These are phyloP conservation scores for Pyrocoelia pectoralis DNA, from an alignment of 2,888 invertebrate genomes.

Conservation along the genomic window DNA sequence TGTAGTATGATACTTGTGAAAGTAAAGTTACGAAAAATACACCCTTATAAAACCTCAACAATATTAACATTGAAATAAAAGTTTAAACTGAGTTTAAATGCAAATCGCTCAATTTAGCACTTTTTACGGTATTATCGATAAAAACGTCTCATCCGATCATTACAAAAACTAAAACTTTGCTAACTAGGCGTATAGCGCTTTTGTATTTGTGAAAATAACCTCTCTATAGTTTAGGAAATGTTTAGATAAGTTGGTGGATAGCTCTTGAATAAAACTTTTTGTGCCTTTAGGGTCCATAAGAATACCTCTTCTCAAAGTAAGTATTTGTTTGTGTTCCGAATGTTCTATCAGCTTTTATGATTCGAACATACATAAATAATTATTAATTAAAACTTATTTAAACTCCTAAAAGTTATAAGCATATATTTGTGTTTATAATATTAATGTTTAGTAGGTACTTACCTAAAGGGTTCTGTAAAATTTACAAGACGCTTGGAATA, in stretches of 20 bases:
- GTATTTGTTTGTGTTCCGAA: not conserved
- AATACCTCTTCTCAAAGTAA: not conserved
- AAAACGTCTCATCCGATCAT: not conserved
- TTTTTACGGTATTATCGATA: not conserved
- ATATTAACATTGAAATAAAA: too few species aligned
- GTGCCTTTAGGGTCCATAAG: not conserved
- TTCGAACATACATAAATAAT: too few species aligned
- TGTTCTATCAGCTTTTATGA: too few species aligned
- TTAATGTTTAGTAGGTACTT: too few species aligned
- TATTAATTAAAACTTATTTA: too few species aligned
- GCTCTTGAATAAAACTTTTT: not conserved
- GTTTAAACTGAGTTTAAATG: not conserved
- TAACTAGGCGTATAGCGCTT: not conserved
- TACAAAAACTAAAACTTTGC: not conserved
- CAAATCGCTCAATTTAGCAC: not conserved
- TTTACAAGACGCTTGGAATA: too few species aligned
- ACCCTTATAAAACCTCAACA: too few species aligned
- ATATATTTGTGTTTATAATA: too few species aligned
- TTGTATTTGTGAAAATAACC: not conserved
- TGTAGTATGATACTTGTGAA: too few species aligned
- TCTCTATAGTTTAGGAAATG: conserved; percentile 1
- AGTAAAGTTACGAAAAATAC: too few species aligned
- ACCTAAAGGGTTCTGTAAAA: too few species aligned
- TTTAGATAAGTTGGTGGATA: not conserved
- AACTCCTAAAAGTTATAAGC: too few species aligned